A percentile compares a stretch with the other conserved stretches of the same genome.
phyloP scores from a whole-genome alignment of 2,888 invertebrate genomes.

The Ganaspis brasiliensis region DNA sequence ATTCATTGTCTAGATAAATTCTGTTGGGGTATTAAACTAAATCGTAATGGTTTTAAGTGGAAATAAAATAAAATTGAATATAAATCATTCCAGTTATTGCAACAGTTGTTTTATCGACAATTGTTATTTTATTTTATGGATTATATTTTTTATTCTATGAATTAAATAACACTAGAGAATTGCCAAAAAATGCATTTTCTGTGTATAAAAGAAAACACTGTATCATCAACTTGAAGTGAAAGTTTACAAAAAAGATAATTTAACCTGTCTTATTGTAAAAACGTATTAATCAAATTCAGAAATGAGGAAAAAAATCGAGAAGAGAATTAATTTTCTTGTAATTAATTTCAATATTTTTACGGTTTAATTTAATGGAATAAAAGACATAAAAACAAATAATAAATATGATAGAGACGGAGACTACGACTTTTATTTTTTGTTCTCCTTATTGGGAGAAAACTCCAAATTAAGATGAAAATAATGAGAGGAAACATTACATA shows the following conservation, averaged over 20 bases:
- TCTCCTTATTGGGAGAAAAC: not conserved
- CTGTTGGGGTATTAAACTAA: not conserved
- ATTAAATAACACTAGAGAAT: not conserved
- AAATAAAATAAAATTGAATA: slow-evolving; percentile 4
- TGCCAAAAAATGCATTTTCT: not conserved
- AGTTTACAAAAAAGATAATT: slow-evolving; percentile 1
- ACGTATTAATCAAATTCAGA: not conserved
- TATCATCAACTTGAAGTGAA: slow-evolving; percentile 11
- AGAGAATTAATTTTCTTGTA: too few relatives aligned
- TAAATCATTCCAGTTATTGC: slow-evolving; percentile 1
- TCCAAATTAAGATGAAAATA: not conserved
- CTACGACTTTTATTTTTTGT: not conserved
- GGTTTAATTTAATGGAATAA: too few relatives aligned
- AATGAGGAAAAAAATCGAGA: not conserved
- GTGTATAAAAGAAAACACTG: not conserved
- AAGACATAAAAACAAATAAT: not conserved
- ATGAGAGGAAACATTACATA: slow-evolving; percentile 11
- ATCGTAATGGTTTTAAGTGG: slow-evolving; percentile 5
- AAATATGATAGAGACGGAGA: not conserved
- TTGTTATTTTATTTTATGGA: not conserved
- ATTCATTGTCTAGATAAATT: slow-evolving; percentile 17
- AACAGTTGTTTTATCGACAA: not conserved
- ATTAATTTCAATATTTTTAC: too few relatives aligned
- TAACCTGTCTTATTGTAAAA: not conserved
- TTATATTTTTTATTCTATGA: not conserved